Conservation (phyloP, 2,113 vertebrate species). For the Psilopogon haemacephalus region DNA sequence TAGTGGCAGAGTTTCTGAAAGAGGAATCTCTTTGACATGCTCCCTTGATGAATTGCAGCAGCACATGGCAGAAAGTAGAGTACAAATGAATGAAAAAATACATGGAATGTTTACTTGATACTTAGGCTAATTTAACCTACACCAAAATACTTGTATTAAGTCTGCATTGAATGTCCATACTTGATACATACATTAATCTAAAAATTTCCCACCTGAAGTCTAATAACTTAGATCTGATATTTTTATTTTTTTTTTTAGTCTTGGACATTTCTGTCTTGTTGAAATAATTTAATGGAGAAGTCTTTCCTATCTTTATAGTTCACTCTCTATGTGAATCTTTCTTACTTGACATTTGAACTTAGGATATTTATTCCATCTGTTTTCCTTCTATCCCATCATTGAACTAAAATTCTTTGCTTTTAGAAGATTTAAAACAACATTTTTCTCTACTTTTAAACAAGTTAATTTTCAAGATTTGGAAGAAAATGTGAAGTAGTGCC, state of each 20-base stretch:
- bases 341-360: neutral
- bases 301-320: neutral
- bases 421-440: neutral
- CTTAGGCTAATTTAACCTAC: neutral
- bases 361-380: neutral
- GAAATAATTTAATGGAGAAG: neutral
- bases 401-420: neutral
- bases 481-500: neutral
- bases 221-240: neutral
- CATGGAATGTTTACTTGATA: neutral
- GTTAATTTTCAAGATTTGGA: neutral
- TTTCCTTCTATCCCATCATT: neutral
- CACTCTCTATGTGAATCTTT: neutral
- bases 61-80: neutral
- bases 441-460: neutral
- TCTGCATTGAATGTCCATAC: neutral
- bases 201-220: neutral
- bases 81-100: neutral
- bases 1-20: neutral
- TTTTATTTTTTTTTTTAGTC: neutral
- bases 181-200: neutral
- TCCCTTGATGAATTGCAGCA: neutral
- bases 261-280: neutral
- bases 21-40: neutral
- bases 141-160: neutral